Percentiles rank a stretch among this genome's conserved stretches.
Conservation (phyloP, 2,888 invertebrate genomes). For the Byasa hedistus region DNA sequence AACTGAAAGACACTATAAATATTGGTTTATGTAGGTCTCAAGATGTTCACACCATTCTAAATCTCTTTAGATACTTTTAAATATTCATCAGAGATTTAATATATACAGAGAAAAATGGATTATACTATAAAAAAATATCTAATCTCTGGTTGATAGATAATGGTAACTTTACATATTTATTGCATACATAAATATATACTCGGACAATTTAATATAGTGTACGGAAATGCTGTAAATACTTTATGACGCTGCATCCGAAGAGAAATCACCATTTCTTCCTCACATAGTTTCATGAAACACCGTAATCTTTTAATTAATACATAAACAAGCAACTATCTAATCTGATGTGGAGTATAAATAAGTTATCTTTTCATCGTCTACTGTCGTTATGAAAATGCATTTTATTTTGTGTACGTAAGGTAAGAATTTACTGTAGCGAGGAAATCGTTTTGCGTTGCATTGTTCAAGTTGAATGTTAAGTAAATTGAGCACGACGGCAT, state of each 20-base stretch:
- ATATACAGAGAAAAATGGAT: too few relatives aligned
- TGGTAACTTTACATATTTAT: too few relatives aligned
- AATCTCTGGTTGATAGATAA: too few relatives aligned
- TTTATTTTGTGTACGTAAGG: background rate
- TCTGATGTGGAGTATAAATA: conserved; percentile 11
- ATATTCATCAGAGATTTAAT: too few relatives aligned
- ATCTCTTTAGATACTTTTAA: too few relatives aligned
- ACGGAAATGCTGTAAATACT: conserved; percentile 30
- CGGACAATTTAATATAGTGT: too few relatives aligned
- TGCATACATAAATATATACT: too few relatives aligned
- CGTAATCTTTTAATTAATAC: conserved; percentile 7
- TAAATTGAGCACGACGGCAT: conserved; percentile 18
- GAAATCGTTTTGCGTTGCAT: too few relatives aligned
- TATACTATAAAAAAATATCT: too few relatives aligned
- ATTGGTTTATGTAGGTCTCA: too few relatives aligned
- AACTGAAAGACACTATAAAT: too few relatives aligned
- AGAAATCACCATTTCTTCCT: conserved; percentile 29
- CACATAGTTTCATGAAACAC: background rate
- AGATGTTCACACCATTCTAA: too few relatives aligned
- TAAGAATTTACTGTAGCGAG: background rate
- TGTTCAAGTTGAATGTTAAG: conserved; percentile 19
- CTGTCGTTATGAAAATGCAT: background rate
- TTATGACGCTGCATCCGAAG: conserved; percentile 19
- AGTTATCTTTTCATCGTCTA: conserved; percentile 1
- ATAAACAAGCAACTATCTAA: background rate